phyloP scores from a whole-genome alignment of 2,888 invertebrate species.

The Tolmerus cingulatus region DNA sequence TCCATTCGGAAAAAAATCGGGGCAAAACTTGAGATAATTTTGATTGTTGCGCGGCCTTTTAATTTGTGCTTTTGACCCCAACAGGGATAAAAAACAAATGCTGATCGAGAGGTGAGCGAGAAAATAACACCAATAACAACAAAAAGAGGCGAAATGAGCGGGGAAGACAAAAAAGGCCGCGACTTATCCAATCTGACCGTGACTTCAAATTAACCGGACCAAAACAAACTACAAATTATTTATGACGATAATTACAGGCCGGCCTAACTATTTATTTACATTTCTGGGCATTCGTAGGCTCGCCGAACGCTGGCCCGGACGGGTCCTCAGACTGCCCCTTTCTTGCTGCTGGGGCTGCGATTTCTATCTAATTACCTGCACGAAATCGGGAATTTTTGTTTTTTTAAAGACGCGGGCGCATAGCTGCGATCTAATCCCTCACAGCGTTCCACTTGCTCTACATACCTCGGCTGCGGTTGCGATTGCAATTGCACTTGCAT shows the following conservation, averaged over 20 bases:
- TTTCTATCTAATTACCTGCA: conserved; percentile 41
- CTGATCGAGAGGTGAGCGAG: background rate
- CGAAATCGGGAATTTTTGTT: conserved; percentile 28
- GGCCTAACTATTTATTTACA: conserved; percentile 53
- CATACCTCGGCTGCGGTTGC: background rate
- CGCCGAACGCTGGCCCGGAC: background rate
- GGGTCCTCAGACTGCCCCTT: conserved; percentile 38
- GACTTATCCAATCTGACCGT: conserved; percentile 49
- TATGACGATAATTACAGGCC: conserved; percentile 52
- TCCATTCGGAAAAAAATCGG: background rate
- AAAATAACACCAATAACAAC: conserved; percentile 14
- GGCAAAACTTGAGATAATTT: conserved; percentile 9
- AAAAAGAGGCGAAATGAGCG: conserved; percentile 43
- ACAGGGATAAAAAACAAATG: background rate
- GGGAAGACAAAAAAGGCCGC: conserved; percentile 8
- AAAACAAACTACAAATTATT: conserved; percentile 54
- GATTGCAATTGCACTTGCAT: background rate
- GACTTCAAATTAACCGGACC: conserved; percentile 52
- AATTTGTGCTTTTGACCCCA: conserved; percentile 18
- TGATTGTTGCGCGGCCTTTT: conserved; percentile 26
- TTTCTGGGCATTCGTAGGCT: conserved; percentile 46
- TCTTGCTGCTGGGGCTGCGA: conserved; percentile 24
- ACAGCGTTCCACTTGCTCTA: background rate
- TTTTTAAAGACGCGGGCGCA: background rate
- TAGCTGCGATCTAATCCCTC: background rate